Conservation (phyloP, 2,113 vertebrate species). For the Nerophis lumbriciformis region DNA sequence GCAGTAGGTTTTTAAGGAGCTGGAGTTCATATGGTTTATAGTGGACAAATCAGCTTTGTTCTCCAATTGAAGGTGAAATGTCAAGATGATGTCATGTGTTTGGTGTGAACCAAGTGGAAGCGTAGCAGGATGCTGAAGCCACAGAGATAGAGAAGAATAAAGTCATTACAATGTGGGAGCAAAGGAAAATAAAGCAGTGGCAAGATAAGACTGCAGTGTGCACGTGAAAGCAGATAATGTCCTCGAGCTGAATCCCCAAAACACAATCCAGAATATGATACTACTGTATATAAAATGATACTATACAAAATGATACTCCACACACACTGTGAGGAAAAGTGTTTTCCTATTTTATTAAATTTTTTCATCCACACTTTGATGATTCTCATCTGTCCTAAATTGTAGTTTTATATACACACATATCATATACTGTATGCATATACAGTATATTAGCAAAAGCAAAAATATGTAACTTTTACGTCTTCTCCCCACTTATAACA, state of each 20-base stretch:
- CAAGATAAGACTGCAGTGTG: slow-evolving; percentile 40
- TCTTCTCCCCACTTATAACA: slow-evolving; percentile 20
- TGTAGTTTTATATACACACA: slow-evolving; percentile 14
- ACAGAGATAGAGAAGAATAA: slow-evolving; percentile 35
- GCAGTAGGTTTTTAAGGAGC: too few species aligned
- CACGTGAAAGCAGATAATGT: slow-evolving; percentile 17
- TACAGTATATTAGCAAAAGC: slow-evolving; percentile 49
- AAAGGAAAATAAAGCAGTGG: slow-evolving; percentile 39
- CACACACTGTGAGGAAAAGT: slow-evolving; percentile 22
- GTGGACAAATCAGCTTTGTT: slow-evolving; percentile 47
- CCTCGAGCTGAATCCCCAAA: not conserved
- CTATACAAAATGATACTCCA: not conserved
- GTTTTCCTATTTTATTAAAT: slow-evolving; percentile 59
- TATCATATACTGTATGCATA: not conserved
- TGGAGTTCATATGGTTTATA: too few species aligned
- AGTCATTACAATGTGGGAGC: slow-evolving; percentile 25
- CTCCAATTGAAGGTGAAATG: not conserved
- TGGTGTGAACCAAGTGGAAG: slow-evolving; percentile 4
- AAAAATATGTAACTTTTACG: slow-evolving; percentile 41
- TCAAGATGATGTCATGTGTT: not conserved
- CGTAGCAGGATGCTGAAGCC: slow-evolving; percentile 25
- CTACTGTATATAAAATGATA: not conserved
- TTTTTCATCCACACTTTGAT: slow-evolving; percentile 25
- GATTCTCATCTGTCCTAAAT: not conserved
- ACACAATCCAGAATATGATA: not conserved